phyloP scores from a whole-genome alignment of 2,888 invertebrate species.

The Microplitis manilae region DNA sequence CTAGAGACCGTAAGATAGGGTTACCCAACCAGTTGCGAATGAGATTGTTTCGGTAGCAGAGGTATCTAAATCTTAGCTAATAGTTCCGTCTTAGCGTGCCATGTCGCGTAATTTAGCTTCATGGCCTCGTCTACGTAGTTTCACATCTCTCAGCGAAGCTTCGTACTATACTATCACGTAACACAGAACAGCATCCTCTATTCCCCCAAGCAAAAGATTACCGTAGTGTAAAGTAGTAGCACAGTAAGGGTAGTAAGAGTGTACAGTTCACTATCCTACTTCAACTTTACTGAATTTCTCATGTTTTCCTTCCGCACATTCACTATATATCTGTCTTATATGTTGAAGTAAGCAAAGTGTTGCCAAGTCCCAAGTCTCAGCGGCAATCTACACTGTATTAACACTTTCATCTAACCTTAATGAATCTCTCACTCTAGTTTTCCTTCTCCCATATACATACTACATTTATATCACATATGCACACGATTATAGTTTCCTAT shows the following conservation, averaged over 20 bases:
- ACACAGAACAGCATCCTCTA: conserved; percentile 6
- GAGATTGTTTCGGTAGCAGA: conserved; percentile 45
- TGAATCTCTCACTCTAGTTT: conserved; percentile 62
- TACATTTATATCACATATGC: background rate
- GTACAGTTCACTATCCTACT: background rate
- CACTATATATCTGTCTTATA: conserved; percentile 17
- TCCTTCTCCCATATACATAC: conserved; percentile 32
- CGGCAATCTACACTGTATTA: conserved; percentile 68
- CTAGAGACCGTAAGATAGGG: background rate
- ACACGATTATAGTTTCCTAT: conserved; percentile 1
- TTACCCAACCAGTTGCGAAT: conserved; percentile 28
- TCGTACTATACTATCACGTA: conserved; percentile 46
- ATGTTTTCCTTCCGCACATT: conserved; percentile 10
- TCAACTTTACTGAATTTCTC: conserved; percentile 6
- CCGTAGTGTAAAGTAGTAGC: background rate
- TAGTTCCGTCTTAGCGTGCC: conserved; percentile 57
- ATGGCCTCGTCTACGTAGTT: conserved; percentile 56
- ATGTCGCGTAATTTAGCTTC: conserved; percentile 62
- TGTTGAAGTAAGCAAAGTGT: conserved; percentile 48
- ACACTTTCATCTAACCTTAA: conserved; percentile 68
- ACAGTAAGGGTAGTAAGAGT: conserved; percentile 7
- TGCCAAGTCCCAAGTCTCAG: conserved; percentile 57
- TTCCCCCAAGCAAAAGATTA: background rate
- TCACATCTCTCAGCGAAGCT: conserved; percentile 42
- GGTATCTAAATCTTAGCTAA: conserved; percentile 63